Evolutionary conservation across 2,113 vertebrate genomes (phyloP).

Genomic region (Prunella fulvescens): DNA sequence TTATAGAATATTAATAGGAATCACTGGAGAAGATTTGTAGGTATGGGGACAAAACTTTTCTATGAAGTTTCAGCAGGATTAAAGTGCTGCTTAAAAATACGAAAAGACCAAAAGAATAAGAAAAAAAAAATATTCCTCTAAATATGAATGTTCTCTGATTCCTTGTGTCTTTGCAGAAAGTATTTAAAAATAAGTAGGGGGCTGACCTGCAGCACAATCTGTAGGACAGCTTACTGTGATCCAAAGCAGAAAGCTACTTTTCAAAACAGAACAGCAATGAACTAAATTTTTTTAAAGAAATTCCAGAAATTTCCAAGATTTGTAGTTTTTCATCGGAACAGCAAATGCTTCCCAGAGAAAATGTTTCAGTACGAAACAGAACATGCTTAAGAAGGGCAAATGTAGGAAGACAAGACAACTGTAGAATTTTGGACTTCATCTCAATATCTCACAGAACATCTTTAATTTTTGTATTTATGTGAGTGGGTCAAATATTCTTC

Average conservation of each 20-base stretch:
- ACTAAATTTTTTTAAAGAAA: neutral
- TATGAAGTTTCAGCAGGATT: neutral
- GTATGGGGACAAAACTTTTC: neutral
- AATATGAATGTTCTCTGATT: neutral
- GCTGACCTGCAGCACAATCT: neutral
- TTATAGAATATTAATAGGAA: neutral
- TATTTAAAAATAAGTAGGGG: neutral
- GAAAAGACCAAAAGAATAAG: neutral
- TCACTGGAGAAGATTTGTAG: neutral
- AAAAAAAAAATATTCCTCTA: rapidly evolving
- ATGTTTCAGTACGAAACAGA: neutral
- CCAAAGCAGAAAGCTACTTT: neutral
- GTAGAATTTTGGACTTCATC: neutral
- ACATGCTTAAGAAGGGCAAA: too few relatives aligned
- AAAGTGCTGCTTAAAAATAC: neutral
- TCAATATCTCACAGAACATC: neutral
- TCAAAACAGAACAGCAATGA: neutral
- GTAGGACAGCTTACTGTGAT: neutral
- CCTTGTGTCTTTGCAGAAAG: neutral
- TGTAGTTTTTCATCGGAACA: neutral
- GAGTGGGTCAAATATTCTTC: neutral
- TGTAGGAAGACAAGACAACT: neutral
- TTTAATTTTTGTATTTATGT: neutral
- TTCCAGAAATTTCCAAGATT: neutral
- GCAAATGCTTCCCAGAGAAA: neutral